Percentiles rank a stretch among this genome's conserved stretches.
Conservation (phyloP, 2,797 vertebrate genomes). For the Squalus acanthias region DNA sequence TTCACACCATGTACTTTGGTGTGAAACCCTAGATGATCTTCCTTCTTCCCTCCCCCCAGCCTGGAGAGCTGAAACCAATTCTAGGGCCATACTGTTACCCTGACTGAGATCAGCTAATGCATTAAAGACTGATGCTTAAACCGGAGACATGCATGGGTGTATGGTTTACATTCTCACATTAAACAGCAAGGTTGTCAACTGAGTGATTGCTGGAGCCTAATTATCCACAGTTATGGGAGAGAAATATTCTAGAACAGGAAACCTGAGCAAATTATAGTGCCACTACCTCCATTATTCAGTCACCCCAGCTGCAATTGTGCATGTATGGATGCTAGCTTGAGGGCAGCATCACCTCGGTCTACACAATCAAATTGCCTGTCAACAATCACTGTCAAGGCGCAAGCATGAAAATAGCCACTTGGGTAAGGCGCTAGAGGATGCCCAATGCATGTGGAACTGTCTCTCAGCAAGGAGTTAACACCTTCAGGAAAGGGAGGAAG, state of each 20-base stretch:
- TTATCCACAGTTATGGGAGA: background rate
- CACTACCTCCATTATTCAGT: background rate
- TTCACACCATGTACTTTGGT: background rate
- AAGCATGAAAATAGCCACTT: background rate
- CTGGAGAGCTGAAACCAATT: background rate
- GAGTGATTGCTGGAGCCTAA: background rate
- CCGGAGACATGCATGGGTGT: background rate
- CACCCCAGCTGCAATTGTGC: background rate
- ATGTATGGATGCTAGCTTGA: too few relatives aligned
- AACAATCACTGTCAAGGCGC: background rate
- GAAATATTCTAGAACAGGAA: background rate
- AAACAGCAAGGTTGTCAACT: background rate
- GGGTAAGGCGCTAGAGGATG: background rate
- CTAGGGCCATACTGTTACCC: background rate
- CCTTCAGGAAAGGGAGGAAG: background rate
- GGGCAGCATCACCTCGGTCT: background rate
- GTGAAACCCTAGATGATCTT: background rate
- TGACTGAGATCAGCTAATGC: background rate
- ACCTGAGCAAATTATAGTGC: background rate
- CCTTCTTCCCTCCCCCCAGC: background rate
- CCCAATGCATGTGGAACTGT: background rate
- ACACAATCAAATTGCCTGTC: background rate
- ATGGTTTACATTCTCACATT: background rate
- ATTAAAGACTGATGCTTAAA: background rate
- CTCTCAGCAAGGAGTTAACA: background rate